Conservation (phyloP, 2,113 vertebrate genomes). For the Scalopus aquaticus region DNA sequence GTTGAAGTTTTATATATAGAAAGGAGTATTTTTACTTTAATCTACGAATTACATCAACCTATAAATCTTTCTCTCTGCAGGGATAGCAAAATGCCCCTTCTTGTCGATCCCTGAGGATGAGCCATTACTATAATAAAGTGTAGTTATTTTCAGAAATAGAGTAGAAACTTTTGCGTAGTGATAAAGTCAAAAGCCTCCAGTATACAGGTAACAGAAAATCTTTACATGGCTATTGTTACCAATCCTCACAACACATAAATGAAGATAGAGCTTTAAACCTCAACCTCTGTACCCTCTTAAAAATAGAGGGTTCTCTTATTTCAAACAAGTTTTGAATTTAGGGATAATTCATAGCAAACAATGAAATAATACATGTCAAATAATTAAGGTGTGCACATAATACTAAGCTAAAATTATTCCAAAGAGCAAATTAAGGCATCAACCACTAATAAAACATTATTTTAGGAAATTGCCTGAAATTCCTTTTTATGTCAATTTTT, state of each 20-base stretch:
- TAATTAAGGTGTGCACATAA: not conserved
- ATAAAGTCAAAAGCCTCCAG: conserved; percentile 64
- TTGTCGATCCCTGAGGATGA: conserved; percentile 7
- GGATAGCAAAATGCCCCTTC: not conserved
- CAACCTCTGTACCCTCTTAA: not conserved
- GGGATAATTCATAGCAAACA: conserved; percentile 31
- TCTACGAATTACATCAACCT: not conserved
- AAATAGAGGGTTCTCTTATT: conserved; percentile 44
- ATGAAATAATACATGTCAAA: not conserved
- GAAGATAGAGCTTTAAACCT: conserved; percentile 62
- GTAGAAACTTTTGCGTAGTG: conserved; percentile 27
- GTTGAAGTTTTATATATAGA: not conserved
- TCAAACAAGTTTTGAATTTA: conserved; percentile 45
- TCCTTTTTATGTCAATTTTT: not conserved
- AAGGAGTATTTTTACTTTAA: not conserved
- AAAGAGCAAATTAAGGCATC: conserved; percentile 37
- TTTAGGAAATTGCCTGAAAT: not conserved
- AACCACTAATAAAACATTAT: not conserved
- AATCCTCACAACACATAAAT: too few species aligned
- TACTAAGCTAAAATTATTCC: not conserved
- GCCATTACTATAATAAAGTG: conserved; percentile 30
- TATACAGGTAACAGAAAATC: conserved; percentile 72
- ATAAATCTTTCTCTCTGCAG: not conserved
- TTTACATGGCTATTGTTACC: not conserved
- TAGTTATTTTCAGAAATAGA: conserved; percentile 49